Conservation (phyloP, 2,113 vertebrate species). For the Stigmatopora nigra region DNA sequence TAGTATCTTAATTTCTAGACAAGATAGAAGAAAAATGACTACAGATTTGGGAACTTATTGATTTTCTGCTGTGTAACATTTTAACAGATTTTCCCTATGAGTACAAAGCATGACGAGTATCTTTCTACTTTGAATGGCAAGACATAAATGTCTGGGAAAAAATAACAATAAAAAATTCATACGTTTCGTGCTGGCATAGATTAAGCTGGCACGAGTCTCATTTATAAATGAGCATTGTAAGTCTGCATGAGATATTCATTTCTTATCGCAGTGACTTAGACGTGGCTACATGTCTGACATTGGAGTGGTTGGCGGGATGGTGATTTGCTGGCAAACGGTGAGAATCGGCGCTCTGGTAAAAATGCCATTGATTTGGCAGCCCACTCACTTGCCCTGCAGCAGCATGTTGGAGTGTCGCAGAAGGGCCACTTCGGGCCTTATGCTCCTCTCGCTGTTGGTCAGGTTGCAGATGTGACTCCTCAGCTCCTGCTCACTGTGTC, state of each 20-base stretch:
- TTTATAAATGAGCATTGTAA: background rate
- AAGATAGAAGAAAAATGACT: too few relatives aligned
- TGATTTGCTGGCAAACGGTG: background rate
- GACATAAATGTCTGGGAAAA: background rate
- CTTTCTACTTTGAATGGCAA: background rate
- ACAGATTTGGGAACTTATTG: too few relatives aligned
- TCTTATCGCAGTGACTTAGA: too few relatives aligned
- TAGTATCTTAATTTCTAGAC: too few relatives aligned
- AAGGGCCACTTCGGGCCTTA: slow-evolving; percentile 73
- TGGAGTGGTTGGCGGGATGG: too few relatives aligned
- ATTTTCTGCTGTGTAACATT: too few relatives aligned
- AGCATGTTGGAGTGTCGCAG: slow-evolving; percentile 74
- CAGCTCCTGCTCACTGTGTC: slow-evolving; percentile 73
- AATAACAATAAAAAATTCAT: background rate
- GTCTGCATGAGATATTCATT: background rate
- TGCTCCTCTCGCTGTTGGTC: slow-evolving; percentile 74
- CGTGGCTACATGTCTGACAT: too few relatives aligned
- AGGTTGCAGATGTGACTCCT: slow-evolving; percentile 74
- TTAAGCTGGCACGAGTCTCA: background rate
- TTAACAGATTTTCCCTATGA: too few relatives aligned
- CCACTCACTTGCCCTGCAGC: slow-evolving; percentile 74
- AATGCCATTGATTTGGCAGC: background rate
- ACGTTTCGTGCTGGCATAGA: background rate
- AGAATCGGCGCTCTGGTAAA: background rate
- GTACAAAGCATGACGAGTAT: too few relatives aligned